phyloP scores from a whole-genome alignment of 2,797 vertebrate species.

The Pyrocephalus nanus region DNA sequence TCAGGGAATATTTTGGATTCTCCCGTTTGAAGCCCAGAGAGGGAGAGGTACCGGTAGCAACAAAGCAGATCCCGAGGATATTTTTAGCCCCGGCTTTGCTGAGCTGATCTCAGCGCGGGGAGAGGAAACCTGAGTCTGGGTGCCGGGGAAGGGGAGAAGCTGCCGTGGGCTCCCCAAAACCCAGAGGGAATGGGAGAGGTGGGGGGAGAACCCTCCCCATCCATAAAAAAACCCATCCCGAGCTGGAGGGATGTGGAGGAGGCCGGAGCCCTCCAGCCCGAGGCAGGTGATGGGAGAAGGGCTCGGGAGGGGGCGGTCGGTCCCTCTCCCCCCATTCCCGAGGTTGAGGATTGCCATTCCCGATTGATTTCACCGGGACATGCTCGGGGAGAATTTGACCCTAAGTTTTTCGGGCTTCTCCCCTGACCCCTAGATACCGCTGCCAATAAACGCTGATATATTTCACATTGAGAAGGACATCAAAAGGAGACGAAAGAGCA shows the following conservation, averaged over 20 bases:
- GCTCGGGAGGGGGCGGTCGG: fast-evolving
- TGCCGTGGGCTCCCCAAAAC: background rate
- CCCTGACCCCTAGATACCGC: background rate
- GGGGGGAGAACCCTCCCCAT: background rate
- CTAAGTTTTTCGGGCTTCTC: background rate
- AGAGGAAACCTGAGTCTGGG: background rate
- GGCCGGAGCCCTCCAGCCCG: background rate
- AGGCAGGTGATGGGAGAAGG: background rate
- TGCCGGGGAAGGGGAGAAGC: background rate
- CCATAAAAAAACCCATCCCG: background rate
- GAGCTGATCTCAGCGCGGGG: background rate
- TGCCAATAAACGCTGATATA: background rate
- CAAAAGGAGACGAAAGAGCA: background rate
- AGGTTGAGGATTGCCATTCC: background rate
- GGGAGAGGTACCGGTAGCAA: background rate
- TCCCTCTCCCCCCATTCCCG: background rate
- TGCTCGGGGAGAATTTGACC: background rate
- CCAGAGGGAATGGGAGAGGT: fast-evolving
- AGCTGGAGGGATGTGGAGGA: background rate
- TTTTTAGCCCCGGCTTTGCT: background rate
- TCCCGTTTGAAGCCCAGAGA: background rate
- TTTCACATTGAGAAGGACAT: background rate
- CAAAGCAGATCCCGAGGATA: background rate
- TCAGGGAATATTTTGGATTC: background rate
- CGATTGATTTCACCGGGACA: background rate